These are phyloP conservation scores for Cygnus olor DNA, from an alignment of 2,797 vertebrate species.

Conservation along the genomic window DNA sequence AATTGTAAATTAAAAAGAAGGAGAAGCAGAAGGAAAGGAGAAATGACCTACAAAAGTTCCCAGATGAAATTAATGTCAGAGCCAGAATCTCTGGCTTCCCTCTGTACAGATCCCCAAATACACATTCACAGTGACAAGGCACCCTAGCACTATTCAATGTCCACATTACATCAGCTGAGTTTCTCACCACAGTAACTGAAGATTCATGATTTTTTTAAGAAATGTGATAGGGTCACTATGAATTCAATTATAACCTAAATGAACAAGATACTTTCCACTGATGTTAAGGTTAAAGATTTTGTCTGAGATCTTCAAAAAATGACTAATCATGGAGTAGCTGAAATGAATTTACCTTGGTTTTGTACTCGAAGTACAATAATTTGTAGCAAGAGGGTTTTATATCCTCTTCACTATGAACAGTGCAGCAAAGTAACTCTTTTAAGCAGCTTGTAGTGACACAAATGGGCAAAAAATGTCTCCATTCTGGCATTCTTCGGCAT, in stretches of 20 bases:
- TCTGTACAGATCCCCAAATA: background rate
- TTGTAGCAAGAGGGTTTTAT: background rate
- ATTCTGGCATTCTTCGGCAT: constrained; percentile 14
- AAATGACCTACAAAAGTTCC: background rate
- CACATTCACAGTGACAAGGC: background rate
- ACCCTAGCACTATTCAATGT: background rate
- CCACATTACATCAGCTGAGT: background rate
- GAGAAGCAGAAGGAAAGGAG: background rate
- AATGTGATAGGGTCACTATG: background rate
- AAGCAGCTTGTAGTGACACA: constrained; percentile 29
- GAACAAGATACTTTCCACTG: background rate
- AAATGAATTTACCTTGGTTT: constrained; percentile 34
- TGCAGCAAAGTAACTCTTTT: constrained; percentile 23
- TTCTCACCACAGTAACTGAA: background rate
- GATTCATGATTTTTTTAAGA: background rate
- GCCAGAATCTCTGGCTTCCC: background rate
- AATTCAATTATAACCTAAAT: background rate
- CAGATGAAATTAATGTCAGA: background rate
- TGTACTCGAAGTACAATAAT: background rate
- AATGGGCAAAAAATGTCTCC: constrained; percentile 22
- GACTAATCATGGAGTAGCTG: background rate
- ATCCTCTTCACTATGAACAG: background rate
- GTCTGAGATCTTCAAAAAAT: background rate
- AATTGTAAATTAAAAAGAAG: background rate
- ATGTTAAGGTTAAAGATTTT: background rate